phyloP scores from a whole-genome alignment of 2,888 invertebrate genomes.

The Psococerastis gibbosa region DNA sequence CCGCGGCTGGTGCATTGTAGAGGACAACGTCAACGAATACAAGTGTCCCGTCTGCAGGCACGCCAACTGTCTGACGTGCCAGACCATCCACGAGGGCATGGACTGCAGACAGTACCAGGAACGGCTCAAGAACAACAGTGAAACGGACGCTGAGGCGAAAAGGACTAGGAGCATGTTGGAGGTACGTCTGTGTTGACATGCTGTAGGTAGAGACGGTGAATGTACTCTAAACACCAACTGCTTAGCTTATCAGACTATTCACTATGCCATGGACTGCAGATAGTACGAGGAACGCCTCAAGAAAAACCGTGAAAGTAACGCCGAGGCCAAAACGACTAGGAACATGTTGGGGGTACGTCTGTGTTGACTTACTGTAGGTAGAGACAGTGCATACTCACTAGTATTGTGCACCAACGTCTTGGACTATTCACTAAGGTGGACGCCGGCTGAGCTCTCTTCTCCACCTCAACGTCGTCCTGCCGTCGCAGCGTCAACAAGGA shows the following conservation, averaged over 20 bases:
- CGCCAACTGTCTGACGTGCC: constrained; percentile 70
- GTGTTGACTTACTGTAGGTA: no score
- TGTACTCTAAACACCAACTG: constrained; percentile 68
- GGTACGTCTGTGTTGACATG: no score
- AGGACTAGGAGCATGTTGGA: constrained; percentile 62
- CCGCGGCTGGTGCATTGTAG: constrained; percentile 74
- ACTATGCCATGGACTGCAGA: constrained; percentile 58
- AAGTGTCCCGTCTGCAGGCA: constrained; percentile 64
- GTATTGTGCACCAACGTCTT: no score
- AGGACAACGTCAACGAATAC: constrained; percentile 68
- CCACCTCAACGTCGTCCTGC: no score
- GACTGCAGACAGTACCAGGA: constrained; percentile 70
- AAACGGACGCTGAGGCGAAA: constrained; percentile 46
- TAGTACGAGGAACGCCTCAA: constrained; percentile 51
- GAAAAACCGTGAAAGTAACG: constrained; percentile 41
- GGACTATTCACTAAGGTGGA: no score
- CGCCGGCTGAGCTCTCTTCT: no score
- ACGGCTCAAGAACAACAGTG: constrained; percentile 36
- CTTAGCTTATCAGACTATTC: constrained; percentile 71
- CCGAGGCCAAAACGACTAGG: constrained; percentile 52
- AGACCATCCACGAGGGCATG: constrained; percentile 59
- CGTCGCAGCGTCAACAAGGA: no score
- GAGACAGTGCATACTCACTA: no score
- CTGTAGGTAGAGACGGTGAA: no score
- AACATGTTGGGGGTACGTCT: constrained; percentile 50